phyloP scores from a whole-genome alignment of 2,888 invertebrate genomes.

The Macrophya annulata region DNA sequence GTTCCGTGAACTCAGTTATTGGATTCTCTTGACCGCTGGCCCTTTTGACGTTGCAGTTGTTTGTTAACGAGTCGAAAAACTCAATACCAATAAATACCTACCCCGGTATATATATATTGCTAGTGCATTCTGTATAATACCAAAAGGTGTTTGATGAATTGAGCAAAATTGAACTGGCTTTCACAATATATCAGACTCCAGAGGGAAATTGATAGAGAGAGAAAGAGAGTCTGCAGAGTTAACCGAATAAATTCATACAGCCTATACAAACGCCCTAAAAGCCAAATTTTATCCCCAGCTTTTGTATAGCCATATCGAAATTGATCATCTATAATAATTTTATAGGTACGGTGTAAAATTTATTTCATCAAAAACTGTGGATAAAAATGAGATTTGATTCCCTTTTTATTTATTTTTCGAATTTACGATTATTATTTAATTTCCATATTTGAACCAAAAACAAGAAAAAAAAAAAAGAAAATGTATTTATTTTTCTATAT shows the following conservation, averaged over 20 bases:
- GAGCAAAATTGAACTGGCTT: background rate
- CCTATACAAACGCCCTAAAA: background rate
- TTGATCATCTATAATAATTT: too few relatives aligned
- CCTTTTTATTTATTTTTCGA: too few relatives aligned
- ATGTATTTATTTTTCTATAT: too few relatives aligned
- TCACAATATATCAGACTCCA: background rate
- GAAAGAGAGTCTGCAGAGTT: background rate
- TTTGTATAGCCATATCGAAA: too few relatives aligned
- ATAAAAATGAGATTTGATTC: too few relatives aligned
- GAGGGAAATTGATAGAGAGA: background rate
- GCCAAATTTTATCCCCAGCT: too few relatives aligned
- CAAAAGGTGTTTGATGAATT: background rate
- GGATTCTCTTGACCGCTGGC: background rate
- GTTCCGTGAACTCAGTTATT: background rate
- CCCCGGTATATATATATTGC: background rate
- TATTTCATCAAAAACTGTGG: too few relatives aligned
- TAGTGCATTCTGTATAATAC: background rate
- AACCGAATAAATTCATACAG: background rate
- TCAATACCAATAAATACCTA: background rate
- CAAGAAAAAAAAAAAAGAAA: too few relatives aligned
- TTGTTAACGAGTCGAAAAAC: background rate
- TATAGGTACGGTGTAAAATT: too few relatives aligned
- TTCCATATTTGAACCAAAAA: too few relatives aligned
- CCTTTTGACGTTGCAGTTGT: slow-evolving; percentile 2
- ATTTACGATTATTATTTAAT: too few relatives aligned